A percentile compares a stretch with the other conserved stretches of the same genome.
Conservation (phyloP, 2,113 vertebrate species). For the Phaethon lepturus region DNA sequence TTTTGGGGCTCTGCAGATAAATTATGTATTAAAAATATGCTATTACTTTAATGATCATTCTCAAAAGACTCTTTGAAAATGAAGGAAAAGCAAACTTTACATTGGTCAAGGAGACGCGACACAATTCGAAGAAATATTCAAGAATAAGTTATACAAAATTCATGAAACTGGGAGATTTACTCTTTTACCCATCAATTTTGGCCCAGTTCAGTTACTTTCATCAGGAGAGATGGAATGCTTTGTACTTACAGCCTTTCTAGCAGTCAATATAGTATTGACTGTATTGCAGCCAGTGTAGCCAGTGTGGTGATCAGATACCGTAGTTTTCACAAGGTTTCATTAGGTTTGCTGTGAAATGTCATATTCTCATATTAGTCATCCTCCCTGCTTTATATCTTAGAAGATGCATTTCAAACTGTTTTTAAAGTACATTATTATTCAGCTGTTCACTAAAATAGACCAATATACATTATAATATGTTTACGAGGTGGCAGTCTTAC, state of each 20-base stretch:
- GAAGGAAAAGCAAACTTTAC: slow-evolving; percentile 43
- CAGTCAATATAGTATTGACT: slow-evolving; percentile 25
- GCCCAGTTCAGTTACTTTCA: slow-evolving; percentile 24
- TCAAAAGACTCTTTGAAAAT: slow-evolving; percentile 2
- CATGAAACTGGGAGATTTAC: not conserved
- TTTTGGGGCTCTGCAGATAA: slow-evolving; percentile 5
- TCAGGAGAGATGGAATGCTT: slow-evolving; percentile 40
- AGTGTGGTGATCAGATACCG: slow-evolving; percentile 48
- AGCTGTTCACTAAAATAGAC: slow-evolving; percentile 63
- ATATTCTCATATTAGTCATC: slow-evolving; percentile 64
- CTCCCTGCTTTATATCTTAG: slow-evolving; percentile 52
- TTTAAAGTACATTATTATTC: slow-evolving; percentile 71
- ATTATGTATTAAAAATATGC: slow-evolving; percentile 34
- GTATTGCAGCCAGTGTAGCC: slow-evolving; percentile 38
- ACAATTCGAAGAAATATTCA: slow-evolving; percentile 23
- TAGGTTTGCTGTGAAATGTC: slow-evolving; percentile 61
- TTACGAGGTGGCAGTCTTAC: slow-evolving; percentile 47
- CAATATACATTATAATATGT: slow-evolving; percentile 67
- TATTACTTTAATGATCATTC: slow-evolving; percentile 46
- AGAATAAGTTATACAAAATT: slow-evolving; percentile 3
- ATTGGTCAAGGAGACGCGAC: not conserved
- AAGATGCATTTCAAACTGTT: slow-evolving; percentile 67
- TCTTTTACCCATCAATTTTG: slow-evolving; percentile 22
- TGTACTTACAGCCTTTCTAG: slow-evolving; percentile 21
- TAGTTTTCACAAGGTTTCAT: slow-evolving; percentile 60